These are phyloP conservation scores for Pseudococcus jackbeardsleyi DNA, from an alignment of 2,888 invertebrate species.

Conservation along the genomic window DNA sequence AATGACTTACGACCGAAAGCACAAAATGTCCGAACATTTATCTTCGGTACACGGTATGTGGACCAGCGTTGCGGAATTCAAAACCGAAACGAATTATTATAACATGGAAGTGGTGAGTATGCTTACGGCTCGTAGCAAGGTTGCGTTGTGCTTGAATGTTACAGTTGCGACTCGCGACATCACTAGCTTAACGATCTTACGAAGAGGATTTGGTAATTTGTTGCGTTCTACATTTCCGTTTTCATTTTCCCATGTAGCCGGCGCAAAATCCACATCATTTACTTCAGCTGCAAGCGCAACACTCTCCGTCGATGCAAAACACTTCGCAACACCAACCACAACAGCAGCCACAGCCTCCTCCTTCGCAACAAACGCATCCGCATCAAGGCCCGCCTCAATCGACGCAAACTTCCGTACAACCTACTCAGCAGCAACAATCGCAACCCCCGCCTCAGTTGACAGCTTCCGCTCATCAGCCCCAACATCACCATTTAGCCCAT, in stretches of 20 bases:
- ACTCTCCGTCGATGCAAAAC: slow-evolving; percentile 15
- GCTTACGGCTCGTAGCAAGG: no score
- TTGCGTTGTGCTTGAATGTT: no score
- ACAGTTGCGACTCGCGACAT: not conserved
- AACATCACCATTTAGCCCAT: slow-evolving; percentile 52
- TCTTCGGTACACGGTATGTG: slow-evolving; percentile 65
- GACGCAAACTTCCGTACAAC: not conserved
- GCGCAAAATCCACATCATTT: slow-evolving; percentile 58
- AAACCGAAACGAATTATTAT: slow-evolving; percentile 55
- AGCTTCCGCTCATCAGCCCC: slow-evolving; percentile 27
- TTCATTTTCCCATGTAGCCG: not conserved
- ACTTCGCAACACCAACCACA: not conserved
- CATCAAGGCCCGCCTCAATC: slow-evolving; percentile 23
- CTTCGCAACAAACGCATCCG: slow-evolving; percentile 16
- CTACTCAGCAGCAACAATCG: slow-evolving; percentile 10
- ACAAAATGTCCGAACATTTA: slow-evolving; percentile 66
- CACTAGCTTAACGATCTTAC: not conserved
- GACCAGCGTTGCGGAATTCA: slow-evolving; percentile 48
- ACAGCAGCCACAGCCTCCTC: not conserved
- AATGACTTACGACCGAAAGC: slow-evolving; percentile 66
- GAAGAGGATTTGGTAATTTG: no score
- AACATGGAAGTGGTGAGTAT: slow-evolving; percentile 59
- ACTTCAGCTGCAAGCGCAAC: slow-evolving; percentile 29
- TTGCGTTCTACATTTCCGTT: no score
- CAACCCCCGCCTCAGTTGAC: slow-evolving; percentile 43